Percentiles rank a stretch among this genome's conserved stretches.
Conservation (phyloP, 2,113 vertebrate genomes). For the Jacana jacana region DNA sequence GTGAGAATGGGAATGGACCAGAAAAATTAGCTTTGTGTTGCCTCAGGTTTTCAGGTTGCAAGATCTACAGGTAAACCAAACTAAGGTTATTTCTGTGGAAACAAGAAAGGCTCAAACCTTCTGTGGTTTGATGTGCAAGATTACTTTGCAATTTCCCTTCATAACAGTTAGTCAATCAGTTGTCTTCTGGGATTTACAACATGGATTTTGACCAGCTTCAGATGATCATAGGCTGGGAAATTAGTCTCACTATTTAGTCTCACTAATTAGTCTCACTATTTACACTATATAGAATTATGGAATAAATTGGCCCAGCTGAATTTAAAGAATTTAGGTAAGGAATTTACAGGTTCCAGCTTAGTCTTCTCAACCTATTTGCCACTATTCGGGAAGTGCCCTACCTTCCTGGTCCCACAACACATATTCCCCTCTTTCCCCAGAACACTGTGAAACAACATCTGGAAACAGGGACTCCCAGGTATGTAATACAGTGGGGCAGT, state of each 20-base stretch:
- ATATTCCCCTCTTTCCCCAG: neutral
- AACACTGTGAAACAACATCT: neutral
- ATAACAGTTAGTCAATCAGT: neutral
- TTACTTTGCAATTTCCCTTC: neutral
- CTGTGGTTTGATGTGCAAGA: neutral
- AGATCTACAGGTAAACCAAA: neutral
- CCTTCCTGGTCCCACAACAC: neutral
- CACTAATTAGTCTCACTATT: neutral
- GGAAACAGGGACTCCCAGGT: neutral
- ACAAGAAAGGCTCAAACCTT: neutral
- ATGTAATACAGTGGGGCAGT: fast-evolving
- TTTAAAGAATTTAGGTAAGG: neutral
- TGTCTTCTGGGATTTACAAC: neutral
- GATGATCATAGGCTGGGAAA: neutral
- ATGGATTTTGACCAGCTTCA: neutral
- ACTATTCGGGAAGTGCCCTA: neutral
- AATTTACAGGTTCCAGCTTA: neutral
- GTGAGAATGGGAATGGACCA: neutral
- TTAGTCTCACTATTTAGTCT: neutral
- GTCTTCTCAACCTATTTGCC: neutral
- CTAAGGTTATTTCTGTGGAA: neutral
- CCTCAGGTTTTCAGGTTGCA: neutral
- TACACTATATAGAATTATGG: neutral
- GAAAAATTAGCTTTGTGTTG: neutral
- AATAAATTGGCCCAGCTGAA: neutral